These are phyloP conservation scores for Tyrannus savana DNA, from an alignment of 2,113 vertebrate genomes.

Conservation along the genomic window DNA sequence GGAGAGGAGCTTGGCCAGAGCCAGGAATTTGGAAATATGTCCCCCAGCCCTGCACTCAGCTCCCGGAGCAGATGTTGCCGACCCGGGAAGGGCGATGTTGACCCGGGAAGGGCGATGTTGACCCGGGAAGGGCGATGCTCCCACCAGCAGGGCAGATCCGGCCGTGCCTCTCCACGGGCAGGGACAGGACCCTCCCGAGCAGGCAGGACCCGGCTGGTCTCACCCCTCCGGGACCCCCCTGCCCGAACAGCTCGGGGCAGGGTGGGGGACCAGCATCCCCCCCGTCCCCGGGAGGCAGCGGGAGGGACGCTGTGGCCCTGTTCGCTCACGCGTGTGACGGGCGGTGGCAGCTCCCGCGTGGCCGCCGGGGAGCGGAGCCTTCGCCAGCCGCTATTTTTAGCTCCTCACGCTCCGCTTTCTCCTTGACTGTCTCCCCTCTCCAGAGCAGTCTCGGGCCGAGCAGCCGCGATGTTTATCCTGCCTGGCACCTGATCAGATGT, in stretches of 20 bases:
- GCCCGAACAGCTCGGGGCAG: not conserved
- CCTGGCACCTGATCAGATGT: not conserved
- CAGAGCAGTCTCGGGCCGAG: not conserved
- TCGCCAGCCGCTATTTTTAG: constrained; percentile 45
- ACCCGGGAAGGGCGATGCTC: not conserved
- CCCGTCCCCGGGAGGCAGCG: not conserved
- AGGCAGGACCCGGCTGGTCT: rapidly evolving
- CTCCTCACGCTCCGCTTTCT: constrained; percentile 47
- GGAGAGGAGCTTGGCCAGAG: too few species aligned
- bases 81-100: not conserved
- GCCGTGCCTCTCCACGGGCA: rapidly evolving
- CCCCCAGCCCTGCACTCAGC: too few species aligned
- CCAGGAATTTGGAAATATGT: too few species aligned
- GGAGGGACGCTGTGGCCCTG: not conserved
- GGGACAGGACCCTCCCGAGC: not conserved
- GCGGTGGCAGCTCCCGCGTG: not conserved
- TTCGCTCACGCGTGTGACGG: not conserved
- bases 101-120: too few species aligned
- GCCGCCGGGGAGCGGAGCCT: not conserved
- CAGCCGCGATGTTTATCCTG: constrained; percentile 4
- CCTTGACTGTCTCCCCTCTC: constrained; percentile 55
- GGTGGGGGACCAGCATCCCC: too few species aligned
- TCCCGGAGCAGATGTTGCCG: not conserved
- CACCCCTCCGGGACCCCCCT: rapidly evolving
- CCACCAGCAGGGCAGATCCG: rapidly evolving